Evolutionary conservation across 2,888 invertebrate genomes (phyloP).

Genomic region (Epistrophe eligans): DNA sequence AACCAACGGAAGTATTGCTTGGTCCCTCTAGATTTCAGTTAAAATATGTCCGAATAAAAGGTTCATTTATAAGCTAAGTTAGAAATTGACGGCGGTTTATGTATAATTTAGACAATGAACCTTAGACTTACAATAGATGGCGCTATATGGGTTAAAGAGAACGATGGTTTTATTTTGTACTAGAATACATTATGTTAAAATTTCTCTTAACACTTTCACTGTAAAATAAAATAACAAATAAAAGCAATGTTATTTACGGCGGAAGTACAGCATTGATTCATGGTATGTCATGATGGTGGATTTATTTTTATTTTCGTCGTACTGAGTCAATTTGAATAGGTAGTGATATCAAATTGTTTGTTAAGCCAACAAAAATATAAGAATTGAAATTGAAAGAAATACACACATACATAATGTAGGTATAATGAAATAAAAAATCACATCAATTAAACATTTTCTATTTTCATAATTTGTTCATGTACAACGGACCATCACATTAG

Average conservation of each 20-base stretch:
- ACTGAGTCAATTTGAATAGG: not conserved
- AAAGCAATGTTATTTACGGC: not conserved
- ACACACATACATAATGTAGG: slow-evolving; percentile 1
- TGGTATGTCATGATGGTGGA: no score
- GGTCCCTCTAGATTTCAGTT: not conserved
- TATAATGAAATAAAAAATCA: slow-evolving; percentile 48
- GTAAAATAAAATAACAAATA: not conserved
- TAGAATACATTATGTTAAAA: not conserved
- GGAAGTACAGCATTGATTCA: not conserved
- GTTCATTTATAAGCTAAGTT: not conserved
- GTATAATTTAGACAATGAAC: not conserved
- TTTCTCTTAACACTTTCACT: not conserved
- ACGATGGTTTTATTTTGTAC: not conserved
- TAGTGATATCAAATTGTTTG: not conserved
- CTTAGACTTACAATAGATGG: not conserved
- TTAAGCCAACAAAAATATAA: not conserved
- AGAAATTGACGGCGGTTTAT: not conserved
- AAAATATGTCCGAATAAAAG: not conserved
- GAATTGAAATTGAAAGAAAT: not conserved
- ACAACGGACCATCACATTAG: slow-evolving; percentile 63
- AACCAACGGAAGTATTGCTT: no score
- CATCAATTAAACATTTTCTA: slow-evolving; percentile 68
- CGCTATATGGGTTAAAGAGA: not conserved
- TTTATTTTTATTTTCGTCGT: not conserved
- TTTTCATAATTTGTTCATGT: slow-evolving; percentile 50